Base-by-base conservation (phyloP, 2,113 vertebrate species). In the Elephas maximus region DNA sequence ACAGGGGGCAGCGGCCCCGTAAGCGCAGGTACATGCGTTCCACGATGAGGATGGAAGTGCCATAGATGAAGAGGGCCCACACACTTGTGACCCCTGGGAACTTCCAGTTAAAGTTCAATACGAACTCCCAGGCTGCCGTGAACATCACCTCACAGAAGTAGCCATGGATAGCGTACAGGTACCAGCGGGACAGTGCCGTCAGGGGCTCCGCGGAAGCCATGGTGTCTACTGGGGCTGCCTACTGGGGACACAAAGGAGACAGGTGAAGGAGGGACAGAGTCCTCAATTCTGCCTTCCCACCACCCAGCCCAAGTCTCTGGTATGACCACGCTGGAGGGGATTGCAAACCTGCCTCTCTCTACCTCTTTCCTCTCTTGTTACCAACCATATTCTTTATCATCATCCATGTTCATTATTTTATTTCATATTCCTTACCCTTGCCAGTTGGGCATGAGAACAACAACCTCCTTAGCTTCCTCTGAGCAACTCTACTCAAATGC, bases 91-190 rank as follows among this genome's bases (percentile, higher is more conserved):
- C 99, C 7, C 99, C 99, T 0, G 99, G 99, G 95, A 99, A 99
- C 97, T 99, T 99, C 99, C 99, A 99, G 99, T 99, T 99, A 97
- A 99, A 99, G 98, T 99, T 99, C 91, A 99, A 99, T 93, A 99
- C 99, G 60, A 99, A 99, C 88, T 99, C 99, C 99, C 99, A 99
- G 96, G 99, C 99, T 0, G 99, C 99, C 0, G 99, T 99, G 98
- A 99, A 99, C 99, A 99, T 99, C 97, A 99, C 99, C 98, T 99
- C 99, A 79, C 99, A 99, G 98, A 99, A 99, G 98, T 99, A 99
- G 97, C 99, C 99, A 0, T 99, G 99, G 98, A 99, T 99, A 98
- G 99, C 99, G 0, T 99, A 99, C 79, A 99, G 99, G 98, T 99
- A 99, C 99, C 99, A 99, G 91, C 99, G 99, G 3, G 99, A 99